Evolutionary conservation across 2,113 vertebrate genomes (phyloP), one percentile per base, ranked within the genome.

Genomic region (Mionectes macconnelli): DNA sequence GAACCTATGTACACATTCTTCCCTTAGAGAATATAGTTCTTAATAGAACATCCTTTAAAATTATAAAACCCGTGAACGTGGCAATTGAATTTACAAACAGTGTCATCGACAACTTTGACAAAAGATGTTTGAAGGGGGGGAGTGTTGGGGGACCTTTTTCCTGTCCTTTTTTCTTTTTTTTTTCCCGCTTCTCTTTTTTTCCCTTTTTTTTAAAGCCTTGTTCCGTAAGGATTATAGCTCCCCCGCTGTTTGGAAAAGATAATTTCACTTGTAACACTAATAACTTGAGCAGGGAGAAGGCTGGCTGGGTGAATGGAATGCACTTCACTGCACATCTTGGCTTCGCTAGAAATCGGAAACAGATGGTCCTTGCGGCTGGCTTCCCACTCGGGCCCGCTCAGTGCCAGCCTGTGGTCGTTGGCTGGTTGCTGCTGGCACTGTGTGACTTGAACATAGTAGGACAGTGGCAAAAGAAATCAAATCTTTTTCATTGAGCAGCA

Each of bases 291-390:
- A 95, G 97, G 97, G 97, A 97, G 97, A 97, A 98, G 97, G 97
- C 98, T 97, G 97, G 97, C 97, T 98, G 96, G 93, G 97, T 97
- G 97, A 97, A 97, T 96, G 97, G 97, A 97, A 97, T 98, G 97
- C 98, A 98, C 97, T 98, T 98, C 98, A 98, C 98, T 98, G 96
- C 98, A 98, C 98, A 98, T 98, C 98, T 98, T 99, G 99, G 98
- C 98, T 98, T 98, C 88, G 97, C 97, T 97, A 98, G 98, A 98
- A 98, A 98, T 98, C 96, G 97, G 97, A 98, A 98, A 98, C 99
- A 99, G 99, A 99, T 99, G 99, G 99, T 98, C 97, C 98, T 98
- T 98, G 98, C 98, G 99, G 99, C 98, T 98, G 98, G 97, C 98
- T 97, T 98, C 98, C 98, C 98, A 98, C 98, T 98, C 97, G 94